Conservation (phyloP, 53 echinoderm and acorn worm genomes). For the Astropecten irregularis region DNA sequence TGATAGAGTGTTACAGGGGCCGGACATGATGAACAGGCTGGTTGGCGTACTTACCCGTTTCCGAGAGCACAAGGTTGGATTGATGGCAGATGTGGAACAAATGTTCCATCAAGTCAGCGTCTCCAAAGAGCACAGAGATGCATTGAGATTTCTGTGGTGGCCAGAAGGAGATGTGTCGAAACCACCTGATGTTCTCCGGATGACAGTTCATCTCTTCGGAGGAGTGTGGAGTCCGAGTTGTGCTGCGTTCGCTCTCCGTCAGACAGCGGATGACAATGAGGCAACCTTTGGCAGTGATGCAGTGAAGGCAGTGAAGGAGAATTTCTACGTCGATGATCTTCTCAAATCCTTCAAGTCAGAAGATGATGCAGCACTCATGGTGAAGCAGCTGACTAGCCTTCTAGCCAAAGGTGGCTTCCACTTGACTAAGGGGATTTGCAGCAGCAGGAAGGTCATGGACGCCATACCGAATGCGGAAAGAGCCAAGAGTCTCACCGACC, state of each 20-base stretch:
- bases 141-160: conserved; percentile 33
- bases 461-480: conserved; percentile 26
- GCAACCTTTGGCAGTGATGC: neutral
- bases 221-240: conserved; percentile 19
- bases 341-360: conserved; percentile 32
- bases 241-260: conserved; percentile 33
- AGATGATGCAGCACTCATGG: conserved; percentile 22
- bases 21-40: conserved; percentile 33
- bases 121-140: conserved; percentile 26
- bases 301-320: neutral
- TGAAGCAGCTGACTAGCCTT: conserved; percentile 1
- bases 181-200: neutral
- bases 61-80: conserved; percentile 17
- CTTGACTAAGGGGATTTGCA: conserved; percentile 59
- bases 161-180: conserved; percentile 10
- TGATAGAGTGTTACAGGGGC: conserved; percentile 23
- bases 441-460: conserved; percentile 27
- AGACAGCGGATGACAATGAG: conserved; percentile 32
- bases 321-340: conserved; percentile 53
- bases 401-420: conserved; percentile 46
- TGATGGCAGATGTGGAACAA: conserved; percentile 45
- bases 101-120: conserved; percentile 56
- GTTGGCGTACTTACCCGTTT: conserved; percentile 20
- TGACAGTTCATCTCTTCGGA: conserved; percentile 52
- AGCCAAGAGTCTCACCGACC: conserved; percentile 14